Conservation (phyloP, 2,113 vertebrate species). For the Anthoscopus minutus region DNA sequence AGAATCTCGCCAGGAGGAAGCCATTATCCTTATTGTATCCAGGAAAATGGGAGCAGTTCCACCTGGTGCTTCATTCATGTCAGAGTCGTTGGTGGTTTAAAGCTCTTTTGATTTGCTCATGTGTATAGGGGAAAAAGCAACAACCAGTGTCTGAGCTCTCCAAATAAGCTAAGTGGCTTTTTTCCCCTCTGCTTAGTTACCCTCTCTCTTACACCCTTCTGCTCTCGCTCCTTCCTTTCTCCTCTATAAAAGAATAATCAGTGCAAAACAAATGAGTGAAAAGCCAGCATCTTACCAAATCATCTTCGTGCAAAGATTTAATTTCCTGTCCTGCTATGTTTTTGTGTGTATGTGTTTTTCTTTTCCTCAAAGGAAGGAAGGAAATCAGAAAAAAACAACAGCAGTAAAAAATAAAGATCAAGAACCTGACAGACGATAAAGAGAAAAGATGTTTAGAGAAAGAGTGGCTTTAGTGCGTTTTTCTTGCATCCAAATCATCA, state of each 20-base stretch:
- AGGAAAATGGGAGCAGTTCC: slow-evolving; percentile 17
- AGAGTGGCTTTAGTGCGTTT: neutral
- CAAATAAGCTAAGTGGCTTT: neutral
- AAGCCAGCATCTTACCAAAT: neutral
- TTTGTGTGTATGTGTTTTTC: neutral
- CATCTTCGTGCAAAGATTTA: slow-evolving; percentile 4
- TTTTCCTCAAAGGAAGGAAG: neutral
- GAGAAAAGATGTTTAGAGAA: neutral
- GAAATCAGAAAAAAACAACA: neutral
- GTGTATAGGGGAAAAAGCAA: neutral
- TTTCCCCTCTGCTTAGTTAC: neutral
- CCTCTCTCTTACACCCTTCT: neutral
- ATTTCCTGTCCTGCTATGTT: slow-evolving; percentile 9
- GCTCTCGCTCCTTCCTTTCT: neutral
- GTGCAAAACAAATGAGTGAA: slow-evolving; percentile 1
- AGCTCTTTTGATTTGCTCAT: neutral
- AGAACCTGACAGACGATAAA: neutral
- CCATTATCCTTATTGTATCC: neutral
- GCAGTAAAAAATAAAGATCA: neutral
- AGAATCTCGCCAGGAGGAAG: neutral
- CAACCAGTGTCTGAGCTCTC: neutral
- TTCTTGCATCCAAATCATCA: neutral
- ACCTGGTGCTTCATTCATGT: neutral
- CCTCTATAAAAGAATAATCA: neutral
- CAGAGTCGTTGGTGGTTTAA: neutral